Evolutionary conservation across 2,797 vertebrate species (phyloP), one percentile per base, ranked within the genome.

Genomic region (Streptopelia turtur): DNA sequence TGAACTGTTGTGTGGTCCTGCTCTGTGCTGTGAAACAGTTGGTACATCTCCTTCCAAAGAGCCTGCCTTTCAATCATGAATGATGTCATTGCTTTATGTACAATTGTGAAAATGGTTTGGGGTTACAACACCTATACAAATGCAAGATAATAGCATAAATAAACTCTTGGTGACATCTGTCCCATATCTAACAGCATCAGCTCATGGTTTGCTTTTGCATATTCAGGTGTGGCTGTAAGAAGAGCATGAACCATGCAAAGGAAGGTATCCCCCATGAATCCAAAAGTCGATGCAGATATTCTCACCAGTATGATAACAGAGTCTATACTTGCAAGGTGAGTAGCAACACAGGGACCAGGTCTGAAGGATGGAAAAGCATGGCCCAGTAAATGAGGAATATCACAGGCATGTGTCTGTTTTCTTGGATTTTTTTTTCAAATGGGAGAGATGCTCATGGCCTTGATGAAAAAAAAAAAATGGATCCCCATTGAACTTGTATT

Each of bases 231-330:
- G 99, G 99, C 83, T 99, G 99, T 96, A 99, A 99, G 96, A 99
- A 98, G 97, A 99, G 99, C 97, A 99, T 99, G 99, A 99, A 99
- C 96, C 99, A 99, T 86, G 97, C 98, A n/a, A 99, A 99, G 94
- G 99, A 99, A 97, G 99, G 98, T 52, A 96, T 99, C 7, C 97
- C 96, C 78, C 99, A 99, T 6, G 99, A 99, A 96, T 98, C 99
- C 94, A 99, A 98, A 97, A 99, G 98, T 68, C 99, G 99, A 78
- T 99, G 99, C 96, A 98, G 99, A 92, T 99, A 99, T 92, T 99
- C 99, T 20, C 98, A 98, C 43, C 99, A 99, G 95, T 99, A 98
- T 9, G 99, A 99, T 98, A 99, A 99, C 97, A 98, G 99, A 83
- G 99, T 99, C 90, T 99, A 98, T 83, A 99, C 99, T 59, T 99